phyloP scores from a whole-genome alignment of 1,140 invertebrate species.

The Ptiloglossa arizonensis region DNA sequence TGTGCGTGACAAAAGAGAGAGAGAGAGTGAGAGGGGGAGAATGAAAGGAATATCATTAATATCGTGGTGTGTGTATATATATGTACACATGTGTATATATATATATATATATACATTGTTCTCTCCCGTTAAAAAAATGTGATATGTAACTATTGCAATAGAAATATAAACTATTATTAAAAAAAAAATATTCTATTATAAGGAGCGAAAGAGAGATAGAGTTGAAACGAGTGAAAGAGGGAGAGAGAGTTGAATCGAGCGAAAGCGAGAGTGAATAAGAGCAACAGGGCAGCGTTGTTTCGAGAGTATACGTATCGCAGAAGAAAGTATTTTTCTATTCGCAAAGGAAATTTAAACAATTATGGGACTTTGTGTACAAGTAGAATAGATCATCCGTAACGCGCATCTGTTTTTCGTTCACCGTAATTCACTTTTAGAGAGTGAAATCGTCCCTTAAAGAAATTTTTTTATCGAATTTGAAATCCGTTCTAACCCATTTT shows the following conservation, averaged over 20 bases:
- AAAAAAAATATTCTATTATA: slow-evolving; percentile 66
- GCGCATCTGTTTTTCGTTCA: too few species aligned
- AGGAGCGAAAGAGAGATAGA: slow-evolving; percentile 21
- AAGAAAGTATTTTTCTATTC: slow-evolving; percentile 29
- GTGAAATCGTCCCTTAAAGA: too few species aligned
- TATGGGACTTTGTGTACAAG: too few species aligned
- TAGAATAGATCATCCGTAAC: too few species aligned
- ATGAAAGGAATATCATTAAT: slow-evolving; percentile 42
- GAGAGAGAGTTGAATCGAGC: slow-evolving; percentile 17
- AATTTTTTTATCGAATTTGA: too few species aligned
- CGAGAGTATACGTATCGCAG: slow-evolving; percentile 17
- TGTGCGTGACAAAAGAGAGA: slow-evolving; percentile 12
- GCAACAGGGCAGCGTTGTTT: slow-evolving; percentile 29
- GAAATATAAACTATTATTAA: slow-evolving; percentile 74
- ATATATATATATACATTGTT: slow-evolving; percentile 41
- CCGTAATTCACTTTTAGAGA: too few species aligned
- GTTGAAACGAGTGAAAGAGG: background rate
- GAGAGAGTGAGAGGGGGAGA: slow-evolving; percentile 22
- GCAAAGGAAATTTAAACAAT: too few species aligned
- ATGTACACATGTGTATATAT: slow-evolving; percentile 37
- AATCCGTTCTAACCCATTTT: too few species aligned
- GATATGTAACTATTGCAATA: slow-evolving; percentile 79
- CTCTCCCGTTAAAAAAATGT: slow-evolving; percentile 73
- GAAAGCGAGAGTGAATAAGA: slow-evolving; percentile 39
- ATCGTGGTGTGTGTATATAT: slow-evolving; percentile 41